Evolutionary conservation across 2,888 invertebrate species (phyloP).

Genomic region (Morinoia aosen): DNA sequence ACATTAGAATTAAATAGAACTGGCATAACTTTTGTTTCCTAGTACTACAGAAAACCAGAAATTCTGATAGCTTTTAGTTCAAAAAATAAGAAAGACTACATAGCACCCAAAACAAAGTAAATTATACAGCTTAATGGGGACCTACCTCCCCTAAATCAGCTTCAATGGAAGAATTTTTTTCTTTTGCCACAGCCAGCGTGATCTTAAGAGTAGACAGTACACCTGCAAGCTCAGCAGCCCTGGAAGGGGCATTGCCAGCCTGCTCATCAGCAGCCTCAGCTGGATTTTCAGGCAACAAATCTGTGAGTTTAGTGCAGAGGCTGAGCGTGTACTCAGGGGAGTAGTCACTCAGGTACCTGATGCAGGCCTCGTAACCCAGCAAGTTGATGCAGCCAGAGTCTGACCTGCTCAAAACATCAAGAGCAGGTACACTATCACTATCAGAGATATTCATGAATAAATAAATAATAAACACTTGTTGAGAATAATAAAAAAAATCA

Average conservation of each 20-base stretch:
- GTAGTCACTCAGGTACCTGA: neutral
- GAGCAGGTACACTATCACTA: neutral
- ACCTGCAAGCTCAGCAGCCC: neutral
- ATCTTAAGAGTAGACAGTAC: conserved; percentile 8
- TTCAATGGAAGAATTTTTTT: neutral
- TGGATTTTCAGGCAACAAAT: conserved; percentile 10
- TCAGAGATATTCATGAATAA: neutral
- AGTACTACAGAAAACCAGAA: neutral
- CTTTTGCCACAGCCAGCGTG: conserved; percentile 2
- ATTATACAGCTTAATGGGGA: neutral
- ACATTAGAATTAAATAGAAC: neutral
- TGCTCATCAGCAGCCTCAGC: neutral
- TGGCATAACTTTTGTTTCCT: neutral
- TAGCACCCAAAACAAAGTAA: neutral
- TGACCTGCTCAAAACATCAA: neutral
- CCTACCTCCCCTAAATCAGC: neutral
- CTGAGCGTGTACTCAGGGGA: neutral
- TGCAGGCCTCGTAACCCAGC: conserved; percentile 33
- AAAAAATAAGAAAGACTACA: neutral
- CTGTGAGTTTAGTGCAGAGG: neutral
- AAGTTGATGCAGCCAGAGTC: conserved; percentile 28
- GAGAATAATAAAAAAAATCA: neutral
- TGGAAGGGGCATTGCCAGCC: neutral
- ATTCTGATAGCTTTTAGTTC: neutral
- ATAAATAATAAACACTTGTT: neutral